These are phyloP conservation scores for Telenomus remus DNA, from an alignment of 1,140 invertebrate species.

Conservation along the genomic window DNA sequence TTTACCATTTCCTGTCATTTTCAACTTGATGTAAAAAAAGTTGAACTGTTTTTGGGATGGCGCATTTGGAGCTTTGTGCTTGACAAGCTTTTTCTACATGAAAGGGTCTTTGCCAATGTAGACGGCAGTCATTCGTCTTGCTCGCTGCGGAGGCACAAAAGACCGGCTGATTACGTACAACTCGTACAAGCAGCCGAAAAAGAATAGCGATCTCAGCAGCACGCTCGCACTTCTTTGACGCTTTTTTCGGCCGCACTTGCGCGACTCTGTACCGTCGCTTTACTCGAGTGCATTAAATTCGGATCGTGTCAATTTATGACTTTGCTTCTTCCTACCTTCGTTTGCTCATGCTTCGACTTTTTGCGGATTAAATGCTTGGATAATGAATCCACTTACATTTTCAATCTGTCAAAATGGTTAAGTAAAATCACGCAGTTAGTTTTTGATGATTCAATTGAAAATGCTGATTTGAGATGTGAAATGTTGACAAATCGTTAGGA, in stretches of 20 bases:
- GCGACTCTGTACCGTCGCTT: background rate
- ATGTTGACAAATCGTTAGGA: background rate
- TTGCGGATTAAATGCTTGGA: too few species aligned
- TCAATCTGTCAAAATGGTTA: too few species aligned
- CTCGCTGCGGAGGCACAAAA: constrained; percentile 22
- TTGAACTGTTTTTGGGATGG: constrained; percentile 13
- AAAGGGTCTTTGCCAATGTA: constrained; percentile 17
- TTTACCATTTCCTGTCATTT: background rate
- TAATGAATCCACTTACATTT: too few species aligned
- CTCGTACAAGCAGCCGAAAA: constrained; percentile 31
- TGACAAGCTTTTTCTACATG: constrained; percentile 19
- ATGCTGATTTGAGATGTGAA: background rate
- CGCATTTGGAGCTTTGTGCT: constrained; percentile 19
- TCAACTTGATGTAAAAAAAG: constrained; percentile 1
- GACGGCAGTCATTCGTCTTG: constrained; percentile 29
- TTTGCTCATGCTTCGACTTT: too few species aligned
- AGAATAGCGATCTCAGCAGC: constrained; percentile 15
- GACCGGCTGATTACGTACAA: constrained; percentile 26
- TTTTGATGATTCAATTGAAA: background rate
- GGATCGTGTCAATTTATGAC: constrained; percentile 14
- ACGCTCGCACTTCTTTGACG: constrained; percentile 12
- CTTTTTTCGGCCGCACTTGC: background rate
- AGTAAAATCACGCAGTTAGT: too few species aligned
- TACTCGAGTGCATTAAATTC: constrained; percentile 8
- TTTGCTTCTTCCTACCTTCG: background rate